Conservation (phyloP, 2,113 vertebrate genomes). For the Camelus dromedarius region DNA sequence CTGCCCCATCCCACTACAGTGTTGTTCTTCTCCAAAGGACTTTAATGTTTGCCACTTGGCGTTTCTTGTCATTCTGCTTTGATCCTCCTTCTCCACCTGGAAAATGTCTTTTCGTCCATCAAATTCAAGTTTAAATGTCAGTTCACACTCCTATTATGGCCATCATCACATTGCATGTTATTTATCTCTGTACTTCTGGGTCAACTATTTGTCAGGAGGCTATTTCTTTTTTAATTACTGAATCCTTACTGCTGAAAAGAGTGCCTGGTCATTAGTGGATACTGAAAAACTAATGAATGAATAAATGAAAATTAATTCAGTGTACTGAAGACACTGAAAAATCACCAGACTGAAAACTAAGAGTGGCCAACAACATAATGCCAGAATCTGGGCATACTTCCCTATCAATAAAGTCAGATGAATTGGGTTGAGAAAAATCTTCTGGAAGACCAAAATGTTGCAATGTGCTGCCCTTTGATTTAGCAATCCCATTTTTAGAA, state of each 20-base stretch:
- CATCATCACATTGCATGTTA: background rate
- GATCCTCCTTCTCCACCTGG: background rate
- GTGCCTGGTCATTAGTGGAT: background rate
- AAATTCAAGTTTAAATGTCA: background rate
- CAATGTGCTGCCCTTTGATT: background rate
- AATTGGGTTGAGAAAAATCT: background rate
- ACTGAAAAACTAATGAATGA: background rate
- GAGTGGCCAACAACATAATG: background rate
- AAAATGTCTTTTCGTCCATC: background rate
- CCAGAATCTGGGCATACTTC: background rate
- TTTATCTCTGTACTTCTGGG: background rate
- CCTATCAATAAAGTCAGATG: background rate
- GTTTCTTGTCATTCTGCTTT: background rate
- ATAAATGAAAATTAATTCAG: background rate
- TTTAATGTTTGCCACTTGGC: background rate
- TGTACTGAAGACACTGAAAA: background rate
- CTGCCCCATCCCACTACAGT: background rate
- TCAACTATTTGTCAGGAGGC: background rate
- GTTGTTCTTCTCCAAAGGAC: background rate
- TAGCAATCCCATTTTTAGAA: constrained; percentile 5
- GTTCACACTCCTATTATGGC: background rate
- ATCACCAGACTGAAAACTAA: background rate
- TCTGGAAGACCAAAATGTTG: background rate
- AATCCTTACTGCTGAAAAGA: background rate
- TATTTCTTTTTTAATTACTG: background rate